Evolutionary conservation across 2,113 vertebrate species (phyloP).

Genomic region (Pluvianellus socialis): DNA sequence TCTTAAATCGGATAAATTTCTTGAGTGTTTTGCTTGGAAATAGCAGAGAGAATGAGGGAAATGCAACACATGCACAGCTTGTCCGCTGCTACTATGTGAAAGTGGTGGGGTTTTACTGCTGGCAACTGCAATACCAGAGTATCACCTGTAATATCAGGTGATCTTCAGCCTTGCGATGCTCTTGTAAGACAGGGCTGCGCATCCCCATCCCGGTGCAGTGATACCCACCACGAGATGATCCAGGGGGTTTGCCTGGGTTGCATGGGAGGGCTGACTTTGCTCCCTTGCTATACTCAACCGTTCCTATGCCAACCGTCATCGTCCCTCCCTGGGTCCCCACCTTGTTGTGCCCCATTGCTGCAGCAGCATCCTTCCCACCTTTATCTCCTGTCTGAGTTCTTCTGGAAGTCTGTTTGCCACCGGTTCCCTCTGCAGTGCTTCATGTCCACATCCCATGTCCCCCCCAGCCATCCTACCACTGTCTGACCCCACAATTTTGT

Average conservation of each 20-base stretch:
- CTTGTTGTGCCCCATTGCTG: rapidly evolving
- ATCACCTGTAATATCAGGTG: background rate
- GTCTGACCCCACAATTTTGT: too few relatives aligned
- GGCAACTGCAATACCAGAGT: too few relatives aligned
- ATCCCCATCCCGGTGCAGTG: rapidly evolving
- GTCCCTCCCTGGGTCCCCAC: background rate
- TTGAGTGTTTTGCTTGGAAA: background rate
- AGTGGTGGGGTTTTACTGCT: background rate
- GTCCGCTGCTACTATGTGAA: background rate
- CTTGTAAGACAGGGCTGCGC: background rate
- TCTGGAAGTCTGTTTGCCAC: rapidly evolving
- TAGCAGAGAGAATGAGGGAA: background rate
- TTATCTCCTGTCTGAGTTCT: background rate
- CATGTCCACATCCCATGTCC: background rate
- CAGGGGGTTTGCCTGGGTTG: rapidly evolving
- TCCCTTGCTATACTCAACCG: rapidly evolving
- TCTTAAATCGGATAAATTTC: background rate
- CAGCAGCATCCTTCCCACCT: background rate
- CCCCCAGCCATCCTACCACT: rapidly evolving
- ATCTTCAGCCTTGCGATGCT: background rate
- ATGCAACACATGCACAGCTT: rapidly evolving
- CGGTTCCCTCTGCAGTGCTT: background rate
- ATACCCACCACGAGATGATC: rapidly evolving
- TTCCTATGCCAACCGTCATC: rapidly evolving
- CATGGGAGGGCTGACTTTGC: background rate